phyloP scores from a whole-genome alignment of 2,888 invertebrate species.

The Lapara coniferarum region DNA sequence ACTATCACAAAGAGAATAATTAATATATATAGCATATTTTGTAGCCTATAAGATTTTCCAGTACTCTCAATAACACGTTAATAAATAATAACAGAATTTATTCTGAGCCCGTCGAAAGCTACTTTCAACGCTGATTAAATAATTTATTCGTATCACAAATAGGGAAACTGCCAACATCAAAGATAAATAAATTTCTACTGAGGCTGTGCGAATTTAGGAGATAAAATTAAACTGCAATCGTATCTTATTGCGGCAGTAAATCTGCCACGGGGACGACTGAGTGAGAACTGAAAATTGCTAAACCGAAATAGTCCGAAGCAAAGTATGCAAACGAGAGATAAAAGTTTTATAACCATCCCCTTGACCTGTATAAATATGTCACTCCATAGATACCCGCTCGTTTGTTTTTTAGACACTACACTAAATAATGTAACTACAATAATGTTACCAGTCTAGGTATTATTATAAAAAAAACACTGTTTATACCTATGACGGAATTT shows the following conservation, averaged over 20 bases:
- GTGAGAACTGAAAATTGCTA: not conserved
- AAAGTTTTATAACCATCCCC: constrained; percentile 26
- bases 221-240: constrained; percentile 39
- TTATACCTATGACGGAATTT: no score
- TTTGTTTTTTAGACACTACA: not conserved
- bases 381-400: not conserved
- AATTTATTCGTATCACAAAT: constrained; percentile 28
- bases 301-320: constrained; percentile 8
- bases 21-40: no score
- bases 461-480: no score
- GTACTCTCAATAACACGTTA: no score
- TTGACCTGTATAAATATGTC: constrained; percentile 1
- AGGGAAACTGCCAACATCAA: constrained; percentile 15
- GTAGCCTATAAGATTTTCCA: no score
- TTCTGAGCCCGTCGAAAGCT: not conserved
- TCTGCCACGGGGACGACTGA: constrained; percentile 39
- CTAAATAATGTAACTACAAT: no score
- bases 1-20: no score
- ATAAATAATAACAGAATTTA: not conserved
- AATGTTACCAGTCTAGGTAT: no score
- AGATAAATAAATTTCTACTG: constrained; percentile 32
- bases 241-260: constrained; percentile 47
- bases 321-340: constrained; percentile 43
- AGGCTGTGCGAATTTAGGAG: constrained; percentile 31
- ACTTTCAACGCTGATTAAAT: constrained; percentile 25